Percentiles rank a stretch among this genome's conserved stretches.
Conservation (phyloP, 2,113 vertebrate genomes). For the Triplophysa dalaica region DNA sequence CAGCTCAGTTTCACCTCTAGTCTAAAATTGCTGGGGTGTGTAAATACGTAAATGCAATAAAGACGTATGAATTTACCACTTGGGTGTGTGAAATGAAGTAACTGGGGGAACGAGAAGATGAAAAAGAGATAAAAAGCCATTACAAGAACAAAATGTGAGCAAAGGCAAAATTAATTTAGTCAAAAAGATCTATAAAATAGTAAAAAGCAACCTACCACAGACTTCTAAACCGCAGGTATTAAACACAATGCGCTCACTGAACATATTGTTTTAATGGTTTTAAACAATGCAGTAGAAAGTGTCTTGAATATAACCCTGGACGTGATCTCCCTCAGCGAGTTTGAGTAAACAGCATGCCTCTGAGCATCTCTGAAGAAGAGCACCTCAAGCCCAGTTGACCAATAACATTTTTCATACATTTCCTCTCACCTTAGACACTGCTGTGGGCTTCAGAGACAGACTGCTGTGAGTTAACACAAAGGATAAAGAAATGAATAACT, state of each 20-base stretch:
- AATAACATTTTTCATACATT: slow-evolving; percentile 26
- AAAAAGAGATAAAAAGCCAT: not conserved
- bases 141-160: not conserved
- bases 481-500: slow-evolving; percentile 40
- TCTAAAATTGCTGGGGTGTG: not conserved
- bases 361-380: slow-evolving; percentile 29
- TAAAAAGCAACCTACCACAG: not conserved
- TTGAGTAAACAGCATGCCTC: slow-evolving; percentile 14
- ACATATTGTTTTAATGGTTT: not conserved
- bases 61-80: not conserved
- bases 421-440: slow-evolving; percentile 29
- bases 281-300: not conserved
- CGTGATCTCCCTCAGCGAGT: slow-evolving; percentile 27
- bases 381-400: slow-evolving; percentile 15
- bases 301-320: not conserved
- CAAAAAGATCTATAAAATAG: too few species aligned
- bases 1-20: slow-evolving; percentile 5
- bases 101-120: not conserved
- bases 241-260: not conserved
- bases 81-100: not conserved
- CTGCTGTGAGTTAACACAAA: slow-evolving; percentile 44
- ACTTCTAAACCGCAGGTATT: not conserved
- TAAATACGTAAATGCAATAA: not conserved
- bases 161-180: not conserved
- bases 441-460: slow-evolving; percentile 27